phyloP scores from a whole-genome alignment of 2,113 vertebrate species.

The Laticauda laticaudata region DNA sequence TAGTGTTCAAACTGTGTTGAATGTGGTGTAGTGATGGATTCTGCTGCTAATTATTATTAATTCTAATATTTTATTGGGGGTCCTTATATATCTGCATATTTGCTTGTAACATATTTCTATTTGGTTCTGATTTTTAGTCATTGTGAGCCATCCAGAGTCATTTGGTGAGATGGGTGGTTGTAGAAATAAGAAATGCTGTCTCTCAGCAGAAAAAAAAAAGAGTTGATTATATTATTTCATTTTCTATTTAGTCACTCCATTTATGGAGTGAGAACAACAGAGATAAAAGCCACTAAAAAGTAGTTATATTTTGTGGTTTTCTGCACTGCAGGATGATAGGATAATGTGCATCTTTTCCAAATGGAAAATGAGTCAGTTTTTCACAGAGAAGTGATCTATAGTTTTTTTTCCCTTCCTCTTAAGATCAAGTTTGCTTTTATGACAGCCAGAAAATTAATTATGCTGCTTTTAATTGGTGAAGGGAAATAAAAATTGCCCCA shows the following conservation, averaged over 20 bases:
- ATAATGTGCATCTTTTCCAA: constrained; percentile 14
- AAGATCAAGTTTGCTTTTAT: constrained; percentile 28
- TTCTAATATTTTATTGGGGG: not conserved
- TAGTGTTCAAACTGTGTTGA: not conserved
- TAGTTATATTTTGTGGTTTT: constrained; percentile 8
- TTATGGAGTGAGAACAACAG: not conserved
- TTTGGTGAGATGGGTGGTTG: not conserved
- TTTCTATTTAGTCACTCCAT: not conserved
- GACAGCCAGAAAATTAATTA: constrained; percentile 48
- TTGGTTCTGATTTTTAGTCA: not conserved
- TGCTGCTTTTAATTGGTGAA: constrained; percentile 22
- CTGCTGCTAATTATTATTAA: not conserved
- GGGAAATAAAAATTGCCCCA: constrained; percentile 44
- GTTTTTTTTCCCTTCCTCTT: not conserved
- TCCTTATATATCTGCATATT: not conserved
- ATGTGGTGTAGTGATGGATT: not conserved
- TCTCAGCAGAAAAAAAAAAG: not conserved
- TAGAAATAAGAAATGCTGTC: not conserved
- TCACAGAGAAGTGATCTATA: constrained; percentile 23
- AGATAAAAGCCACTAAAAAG: not conserved
- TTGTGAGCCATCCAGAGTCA: not conserved
- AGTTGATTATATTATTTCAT: not conserved
- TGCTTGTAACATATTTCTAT: not conserved
- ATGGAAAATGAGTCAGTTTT: not conserved
- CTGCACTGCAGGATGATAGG: not conserved